Evolutionary conservation across 2,888 invertebrate species (phyloP).

Genomic region (Nasonia oneida): DNA sequence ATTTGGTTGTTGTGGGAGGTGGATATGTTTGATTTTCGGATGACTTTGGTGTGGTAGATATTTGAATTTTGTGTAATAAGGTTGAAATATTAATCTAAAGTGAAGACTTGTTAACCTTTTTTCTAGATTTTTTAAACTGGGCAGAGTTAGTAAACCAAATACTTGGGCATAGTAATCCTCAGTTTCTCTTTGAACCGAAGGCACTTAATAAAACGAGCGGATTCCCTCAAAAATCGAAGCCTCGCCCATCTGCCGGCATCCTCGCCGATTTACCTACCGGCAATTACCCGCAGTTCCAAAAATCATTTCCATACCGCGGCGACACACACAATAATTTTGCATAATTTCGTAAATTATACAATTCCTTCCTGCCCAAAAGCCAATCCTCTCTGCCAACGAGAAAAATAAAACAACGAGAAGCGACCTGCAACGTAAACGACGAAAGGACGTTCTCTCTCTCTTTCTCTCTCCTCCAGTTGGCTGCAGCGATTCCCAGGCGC

Average conservation of each 20-base stretch:
- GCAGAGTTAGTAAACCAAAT: background rate
- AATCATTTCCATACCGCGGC: slow-evolving; percentile 18
- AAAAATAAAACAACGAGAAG: slow-evolving; percentile 1
- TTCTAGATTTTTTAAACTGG: too few relatives aligned
- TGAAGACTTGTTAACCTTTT: too few relatives aligned
- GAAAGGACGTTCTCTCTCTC: slow-evolving; percentile 10
- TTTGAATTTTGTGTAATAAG: too few relatives aligned
- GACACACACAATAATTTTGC: slow-evolving; percentile 42
- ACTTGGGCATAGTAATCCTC: too few relatives aligned
- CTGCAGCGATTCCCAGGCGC: slow-evolving; percentile 7
- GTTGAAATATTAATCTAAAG: too few relatives aligned
- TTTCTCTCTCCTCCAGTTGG: background rate
- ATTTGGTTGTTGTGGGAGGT: too few relatives aligned
- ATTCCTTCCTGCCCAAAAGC: slow-evolving; percentile 11
- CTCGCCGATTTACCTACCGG: background rate
- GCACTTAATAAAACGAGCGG: slow-evolving; percentile 1
- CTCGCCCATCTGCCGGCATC: background rate
- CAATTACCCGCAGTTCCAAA: slow-evolving; percentile 28
- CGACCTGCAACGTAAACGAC: background rate
- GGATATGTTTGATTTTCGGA: too few relatives aligned
- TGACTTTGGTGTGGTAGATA: too few relatives aligned
- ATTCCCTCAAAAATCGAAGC: background rate
- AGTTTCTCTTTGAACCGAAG: background rate
- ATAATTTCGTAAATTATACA: slow-evolving; percentile 52
- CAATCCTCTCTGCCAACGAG: background rate